These are phyloP conservation scores for Squalus acanthias DNA, from an alignment of 2,797 vertebrate genomes.

Conservation along the genomic window DNA sequence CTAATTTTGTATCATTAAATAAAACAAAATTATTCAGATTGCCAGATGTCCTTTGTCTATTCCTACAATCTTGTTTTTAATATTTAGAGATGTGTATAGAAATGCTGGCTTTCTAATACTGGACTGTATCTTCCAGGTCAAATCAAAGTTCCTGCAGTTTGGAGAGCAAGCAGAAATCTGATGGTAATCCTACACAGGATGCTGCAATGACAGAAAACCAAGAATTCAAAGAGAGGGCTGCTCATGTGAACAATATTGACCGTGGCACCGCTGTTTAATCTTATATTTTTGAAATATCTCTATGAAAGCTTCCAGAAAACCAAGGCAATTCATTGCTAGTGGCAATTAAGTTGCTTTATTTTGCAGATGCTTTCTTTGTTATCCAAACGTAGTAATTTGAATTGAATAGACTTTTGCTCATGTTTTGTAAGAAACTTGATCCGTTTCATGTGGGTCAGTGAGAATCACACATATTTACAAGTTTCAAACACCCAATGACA, in stretches of 20 bases:
- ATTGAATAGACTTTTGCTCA: background rate
- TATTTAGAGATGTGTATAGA: background rate
- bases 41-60: background rate
- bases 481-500: background rate
- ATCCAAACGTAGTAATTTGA: background rate
- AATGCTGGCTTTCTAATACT: background rate
- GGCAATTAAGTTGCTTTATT: background rate
- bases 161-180: constrained; percentile 72
- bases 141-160: constrained; percentile 62
- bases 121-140: background rate
- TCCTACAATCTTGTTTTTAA: background rate
- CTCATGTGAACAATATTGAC: constrained; percentile 64
- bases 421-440: background rate
- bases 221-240: constrained; percentile 62
- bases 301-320: background rate
- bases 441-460: background rate
- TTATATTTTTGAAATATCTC: background rate
- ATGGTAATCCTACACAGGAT: constrained; percentile 63
- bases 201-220: constrained; percentile 58
- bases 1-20: background rate
- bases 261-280: constrained; percentile 76
- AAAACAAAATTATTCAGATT: constrained; percentile 3
- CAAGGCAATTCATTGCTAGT: background rate
- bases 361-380: background rate
- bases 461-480: background rate